A percentile compares a stretch with the other conserved stretches of the same genome.
phyloP scores from a whole-genome alignment of 2,113 vertebrate species.

The Stegostoma tigrinum region DNA sequence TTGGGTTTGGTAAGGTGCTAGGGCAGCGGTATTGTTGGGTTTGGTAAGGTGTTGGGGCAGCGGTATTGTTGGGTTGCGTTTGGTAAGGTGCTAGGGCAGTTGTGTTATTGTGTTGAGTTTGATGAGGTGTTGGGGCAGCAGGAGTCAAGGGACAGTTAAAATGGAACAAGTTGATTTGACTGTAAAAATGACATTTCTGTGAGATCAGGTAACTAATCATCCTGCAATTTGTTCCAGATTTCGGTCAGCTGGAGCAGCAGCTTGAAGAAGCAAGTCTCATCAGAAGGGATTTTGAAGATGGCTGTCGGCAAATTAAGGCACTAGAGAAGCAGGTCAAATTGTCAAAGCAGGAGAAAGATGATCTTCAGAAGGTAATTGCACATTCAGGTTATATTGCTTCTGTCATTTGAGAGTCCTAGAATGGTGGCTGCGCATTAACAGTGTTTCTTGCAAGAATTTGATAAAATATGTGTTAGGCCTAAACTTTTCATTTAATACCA shows the following conservation, averaged over 20 bases:
- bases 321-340: conserved; percentile 84
- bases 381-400: not conserved
- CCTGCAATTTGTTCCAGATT: conserved; percentile 56
- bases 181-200: not conserved
- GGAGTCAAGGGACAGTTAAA: not conserved
- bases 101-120: not conserved
- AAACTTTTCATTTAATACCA: not conserved
- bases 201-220: not conserved
- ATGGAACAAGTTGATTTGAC: not conserved
- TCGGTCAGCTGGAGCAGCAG: conserved; percentile 76
- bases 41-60: too few relatives aligned
- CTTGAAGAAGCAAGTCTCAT: conserved; percentile 74
- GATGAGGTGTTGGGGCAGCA: not conserved
- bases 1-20: not conserved
- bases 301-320: conserved; percentile 76
- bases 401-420: not conserved
- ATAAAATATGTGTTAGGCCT: not conserved
- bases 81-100: not conserved
- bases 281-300: conserved; percentile 77
- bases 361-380: conserved; percentile 80
- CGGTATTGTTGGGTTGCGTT: not conserved
- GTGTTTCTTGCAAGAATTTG: not conserved
- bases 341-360: conserved; percentile 76
- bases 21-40: not conserved
- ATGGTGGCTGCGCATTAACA: not conserved